phyloP scores from a whole-genome alignment of 2,888 invertebrate genomes.

The Acrobasis suavella region DNA sequence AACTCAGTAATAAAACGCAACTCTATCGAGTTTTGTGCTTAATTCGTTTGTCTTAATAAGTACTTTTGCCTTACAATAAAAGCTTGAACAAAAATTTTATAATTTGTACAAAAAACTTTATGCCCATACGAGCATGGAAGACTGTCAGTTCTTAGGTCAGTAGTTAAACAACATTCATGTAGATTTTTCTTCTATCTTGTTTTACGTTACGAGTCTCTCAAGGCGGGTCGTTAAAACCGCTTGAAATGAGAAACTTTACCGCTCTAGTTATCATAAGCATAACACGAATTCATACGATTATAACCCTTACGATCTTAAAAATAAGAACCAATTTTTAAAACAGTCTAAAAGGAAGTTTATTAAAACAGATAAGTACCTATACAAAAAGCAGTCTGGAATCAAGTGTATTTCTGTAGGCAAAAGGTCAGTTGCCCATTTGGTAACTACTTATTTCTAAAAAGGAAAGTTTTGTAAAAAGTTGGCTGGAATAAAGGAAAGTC shows the following conservation, averaged over 20 bases:
- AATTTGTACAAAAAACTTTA: no score
- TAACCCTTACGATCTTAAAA: no score
- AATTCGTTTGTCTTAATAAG: no score
- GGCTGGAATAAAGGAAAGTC: not conserved
- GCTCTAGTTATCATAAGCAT: not conserved
- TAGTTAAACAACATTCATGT: not conserved
- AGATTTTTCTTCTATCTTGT: constrained; percentile 27
- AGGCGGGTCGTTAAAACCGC: constrained; percentile 29
- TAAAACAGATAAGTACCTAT: no score
- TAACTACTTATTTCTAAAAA: not conserved
- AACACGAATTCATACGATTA: not conserved
- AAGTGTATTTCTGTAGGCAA: not conserved
- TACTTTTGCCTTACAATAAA: no score
- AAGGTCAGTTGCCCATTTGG: not conserved
- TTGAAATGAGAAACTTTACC: constrained; percentile 26
- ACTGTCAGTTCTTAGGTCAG: not conserved
- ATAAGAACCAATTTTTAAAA: no score
- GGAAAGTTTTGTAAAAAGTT: not conserved
- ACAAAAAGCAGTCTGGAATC: not conserved
- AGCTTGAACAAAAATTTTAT: no score
- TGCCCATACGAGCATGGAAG: not conserved
- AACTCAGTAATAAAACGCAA: no score
- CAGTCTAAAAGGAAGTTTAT: no score
- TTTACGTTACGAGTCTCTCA: constrained; percentile 30
- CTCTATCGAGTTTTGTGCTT: no score